Evolutionary conservation across 2,797 vertebrate species (phyloP), one percentile per base, ranked within the genome.

Genomic region (Octomys mimax): DNA sequence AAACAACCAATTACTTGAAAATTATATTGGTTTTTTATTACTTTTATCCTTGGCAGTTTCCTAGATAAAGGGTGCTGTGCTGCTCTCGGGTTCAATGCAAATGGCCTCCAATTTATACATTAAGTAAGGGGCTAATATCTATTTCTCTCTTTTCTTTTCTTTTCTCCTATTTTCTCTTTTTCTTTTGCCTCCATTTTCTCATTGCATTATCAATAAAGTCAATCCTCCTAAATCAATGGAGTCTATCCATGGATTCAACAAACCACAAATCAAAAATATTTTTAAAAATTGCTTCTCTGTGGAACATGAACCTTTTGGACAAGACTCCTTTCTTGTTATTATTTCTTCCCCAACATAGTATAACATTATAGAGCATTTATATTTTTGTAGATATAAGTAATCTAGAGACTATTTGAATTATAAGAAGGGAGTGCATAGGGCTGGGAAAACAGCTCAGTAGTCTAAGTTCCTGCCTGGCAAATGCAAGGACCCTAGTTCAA

Each of bases 1-100:
- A 93, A 94, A 46, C 54, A 94, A 59, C 36, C 89, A 92, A n/a
- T 57, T 89, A 13, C 42, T 91, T 95, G 94, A 54, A 79, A 81
- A 79, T 5, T 0, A 49, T 54, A 79, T 68, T 83, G 31, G 22
- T 54, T 92, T 57, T 39, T 89, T 18, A 14, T 92, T 66, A 91
- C 57, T 95, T 93, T 61, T 90, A 5, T 91, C 71, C 49, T 49
- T 70, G 59, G 36, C 89, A 7, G 36, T 87, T 96, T 95, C 62
- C 62, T 85, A 39, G 62, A 62, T 90, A 24, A 90, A 71, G 39
- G 36, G 39, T 22, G 33, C 62, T 95, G 4, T 22, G 33, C 57
- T 94, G 4, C 52, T 70, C 73, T 87, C 70, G 57, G 70, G 22
- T 68, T 61, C 82, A 71, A 57, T 57, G 46, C 31, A 79, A 83